A percentile compares a stretch with the other conserved stretches of the same genome.
These are phyloP conservation scores for Nothocercus nigrocapillus DNA, from an alignment of 2,113 vertebrate genomes.

Conservation along the genomic window DNA sequence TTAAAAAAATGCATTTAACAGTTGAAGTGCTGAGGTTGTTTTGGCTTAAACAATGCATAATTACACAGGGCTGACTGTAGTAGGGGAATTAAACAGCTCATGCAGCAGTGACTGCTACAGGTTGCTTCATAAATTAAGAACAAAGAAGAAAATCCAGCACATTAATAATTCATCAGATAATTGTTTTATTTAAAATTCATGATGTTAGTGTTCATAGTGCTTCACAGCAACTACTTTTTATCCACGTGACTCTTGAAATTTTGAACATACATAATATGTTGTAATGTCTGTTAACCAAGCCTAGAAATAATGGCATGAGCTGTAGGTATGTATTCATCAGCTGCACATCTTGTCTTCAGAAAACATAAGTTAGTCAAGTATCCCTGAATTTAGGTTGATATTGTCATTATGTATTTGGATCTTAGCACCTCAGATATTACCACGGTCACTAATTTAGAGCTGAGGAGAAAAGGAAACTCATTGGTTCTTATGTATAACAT, in stretches of 20 bases:
- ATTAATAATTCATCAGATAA: neutral
- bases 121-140: neutral
- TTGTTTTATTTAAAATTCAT: too few species aligned
- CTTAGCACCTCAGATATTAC: neutral
- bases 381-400: constrained; percentile 49
- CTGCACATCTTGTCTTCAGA: constrained; percentile 40
- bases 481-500: neutral
- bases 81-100: neutral
- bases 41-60: neutral
- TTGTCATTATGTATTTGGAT: neutral
- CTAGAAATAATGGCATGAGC: neutral
- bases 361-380: constrained; percentile 4
- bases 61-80: neutral
- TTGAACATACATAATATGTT: neutral
- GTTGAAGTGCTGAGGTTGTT: neutral
- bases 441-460: neutral
- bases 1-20: neutral
- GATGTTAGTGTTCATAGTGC: too few species aligned
- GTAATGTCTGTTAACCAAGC: neutral
- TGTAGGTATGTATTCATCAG: neutral
- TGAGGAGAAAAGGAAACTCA: neutral
- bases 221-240: neutral
- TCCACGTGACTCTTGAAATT: neutral
- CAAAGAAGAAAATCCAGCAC: neutral
- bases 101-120: neutral